A percentile compares a stretch with the other conserved stretches of the same genome.
Evolutionary conservation across 2,113 vertebrate species (phyloP).

Genomic region (Pungitius pungitius): DNA sequence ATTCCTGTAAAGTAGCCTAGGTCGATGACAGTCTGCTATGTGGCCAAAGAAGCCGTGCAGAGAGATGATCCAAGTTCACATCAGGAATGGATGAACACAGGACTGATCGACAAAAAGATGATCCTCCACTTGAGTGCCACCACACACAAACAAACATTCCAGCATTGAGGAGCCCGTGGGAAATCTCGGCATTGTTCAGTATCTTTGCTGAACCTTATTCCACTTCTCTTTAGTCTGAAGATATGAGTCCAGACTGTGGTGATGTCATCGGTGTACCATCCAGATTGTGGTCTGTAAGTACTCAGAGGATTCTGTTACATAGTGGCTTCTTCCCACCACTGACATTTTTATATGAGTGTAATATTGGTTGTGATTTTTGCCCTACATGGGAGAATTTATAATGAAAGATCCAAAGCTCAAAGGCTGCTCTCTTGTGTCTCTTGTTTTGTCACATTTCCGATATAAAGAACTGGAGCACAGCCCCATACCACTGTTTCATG

Average conservation of each 20-base stretch:
- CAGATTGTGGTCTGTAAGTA: not conserved
- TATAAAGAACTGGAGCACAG: not conserved
- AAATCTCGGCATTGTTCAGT: not conserved
- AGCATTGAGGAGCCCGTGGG: not conserved
- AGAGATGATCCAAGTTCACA: slow-evolving; percentile 5
- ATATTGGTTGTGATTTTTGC: not conserved
- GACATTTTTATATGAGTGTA: not conserved
- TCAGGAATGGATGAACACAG: not conserved
- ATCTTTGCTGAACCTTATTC: not conserved
- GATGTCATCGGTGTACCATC: not conserved
- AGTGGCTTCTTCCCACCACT: not conserved
- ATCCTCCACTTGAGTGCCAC: not conserved
- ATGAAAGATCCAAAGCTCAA: not conserved
- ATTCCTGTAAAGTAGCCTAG: slow-evolving; percentile 35
- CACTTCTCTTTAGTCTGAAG: not conserved
- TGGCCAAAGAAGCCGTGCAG: slow-evolving; percentile 13
- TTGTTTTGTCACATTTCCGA: not conserved
- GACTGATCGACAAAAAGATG: not conserved
- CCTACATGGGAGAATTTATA: not conserved
- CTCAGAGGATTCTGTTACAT: not conserved
- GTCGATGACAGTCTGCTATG: slow-evolving; percentile 44
- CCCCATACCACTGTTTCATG: not conserved
- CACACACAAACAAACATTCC: not conserved
- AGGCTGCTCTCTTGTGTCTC: not conserved
- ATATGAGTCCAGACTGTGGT: not conserved